Conservation (phyloP, 2,113 vertebrate genomes). For the Thoracochromis brauschi region DNA sequence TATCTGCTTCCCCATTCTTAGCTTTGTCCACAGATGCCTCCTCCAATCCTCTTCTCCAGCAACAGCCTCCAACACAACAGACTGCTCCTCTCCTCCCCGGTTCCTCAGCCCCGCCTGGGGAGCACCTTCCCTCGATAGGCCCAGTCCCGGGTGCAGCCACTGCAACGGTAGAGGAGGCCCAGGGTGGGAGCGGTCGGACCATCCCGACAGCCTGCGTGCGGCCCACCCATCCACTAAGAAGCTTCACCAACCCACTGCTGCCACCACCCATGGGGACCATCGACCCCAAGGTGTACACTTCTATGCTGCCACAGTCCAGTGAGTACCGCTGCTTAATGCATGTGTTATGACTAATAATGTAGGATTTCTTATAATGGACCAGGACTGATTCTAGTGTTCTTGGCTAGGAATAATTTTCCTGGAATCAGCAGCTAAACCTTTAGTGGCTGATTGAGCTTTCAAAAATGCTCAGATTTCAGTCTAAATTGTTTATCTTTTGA, state of each 20-base stretch:
- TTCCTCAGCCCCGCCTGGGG: not conserved
- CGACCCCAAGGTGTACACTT: conserved; percentile 84
- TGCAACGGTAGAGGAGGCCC: conserved; percentile 7
- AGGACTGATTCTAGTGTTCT: not conserved
- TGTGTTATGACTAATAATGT: not conserved
- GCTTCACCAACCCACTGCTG: conserved; percentile 88
- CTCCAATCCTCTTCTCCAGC: conserved; percentile 51
- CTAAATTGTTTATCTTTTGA: not conserved
- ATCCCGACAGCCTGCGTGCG: conserved; percentile 91
- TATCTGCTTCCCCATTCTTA: not conserved
- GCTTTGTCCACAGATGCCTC: conserved; percentile 37
- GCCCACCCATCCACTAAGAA: conserved; percentile 86
- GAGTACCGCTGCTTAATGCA: conserved; percentile 12
- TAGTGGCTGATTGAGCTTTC: not conserved
- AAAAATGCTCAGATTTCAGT: not conserved
- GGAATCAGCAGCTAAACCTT: not conserved
- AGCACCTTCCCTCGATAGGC: conserved; percentile 19
- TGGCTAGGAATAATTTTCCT: not conserved
- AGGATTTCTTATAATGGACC: not conserved
- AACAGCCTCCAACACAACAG: conserved; percentile 34
- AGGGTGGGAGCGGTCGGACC: conserved; percentile 65
- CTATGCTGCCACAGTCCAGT: conserved; percentile 51
- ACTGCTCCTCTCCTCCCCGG: conserved; percentile 33
- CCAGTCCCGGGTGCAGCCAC: conserved; percentile 14
- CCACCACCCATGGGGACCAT: conserved; percentile 85